A percentile compares a stretch with the other conserved stretches of the same genome.
Conservation (phyloP, 2,888 invertebrate species). For the Rhimphoctona megacephalus region DNA sequence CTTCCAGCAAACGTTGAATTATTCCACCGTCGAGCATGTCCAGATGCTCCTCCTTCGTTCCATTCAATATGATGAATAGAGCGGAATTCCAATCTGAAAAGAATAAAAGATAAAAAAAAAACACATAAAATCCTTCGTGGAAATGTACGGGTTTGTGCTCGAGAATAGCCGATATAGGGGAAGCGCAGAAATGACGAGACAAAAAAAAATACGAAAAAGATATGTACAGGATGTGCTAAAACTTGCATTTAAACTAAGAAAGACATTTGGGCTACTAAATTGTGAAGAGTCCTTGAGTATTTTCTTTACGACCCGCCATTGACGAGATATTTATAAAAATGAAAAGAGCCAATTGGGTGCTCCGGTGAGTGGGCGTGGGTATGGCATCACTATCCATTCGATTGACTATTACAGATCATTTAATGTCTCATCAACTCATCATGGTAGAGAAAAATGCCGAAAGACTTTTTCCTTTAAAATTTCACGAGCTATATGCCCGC, state of each 20-base stretch:
- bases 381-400: background rate
- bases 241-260: background rate
- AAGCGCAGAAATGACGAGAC: conserved; percentile 1
- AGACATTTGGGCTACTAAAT: background rate
- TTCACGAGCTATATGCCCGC: background rate
- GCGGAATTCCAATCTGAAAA: conserved; percentile 98
- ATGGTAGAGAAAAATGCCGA: background rate
- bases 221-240: background rate
- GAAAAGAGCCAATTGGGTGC: background rate
- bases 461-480: too few species aligned
- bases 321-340: background rate
- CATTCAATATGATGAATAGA: conserved; percentile 98
- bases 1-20: conserved; percentile 97
- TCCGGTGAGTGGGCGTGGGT: background rate
- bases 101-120: conserved; percentile 46
- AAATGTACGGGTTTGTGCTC: conserved; percentile 36
- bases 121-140: conserved; percentile 12
- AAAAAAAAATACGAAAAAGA: conserved; percentile 36
- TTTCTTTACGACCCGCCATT: background rate
- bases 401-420: background rate
- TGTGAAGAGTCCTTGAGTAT: background rate
- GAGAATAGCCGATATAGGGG: conserved; percentile 14
- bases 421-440: background rate
- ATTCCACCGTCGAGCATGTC: conserved; percentile 99
- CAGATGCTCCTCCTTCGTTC: conserved; percentile 98